Base-by-base conservation (phyloP, 2,888 invertebrate genomes). In the Spilarctia lutea region DNA sequence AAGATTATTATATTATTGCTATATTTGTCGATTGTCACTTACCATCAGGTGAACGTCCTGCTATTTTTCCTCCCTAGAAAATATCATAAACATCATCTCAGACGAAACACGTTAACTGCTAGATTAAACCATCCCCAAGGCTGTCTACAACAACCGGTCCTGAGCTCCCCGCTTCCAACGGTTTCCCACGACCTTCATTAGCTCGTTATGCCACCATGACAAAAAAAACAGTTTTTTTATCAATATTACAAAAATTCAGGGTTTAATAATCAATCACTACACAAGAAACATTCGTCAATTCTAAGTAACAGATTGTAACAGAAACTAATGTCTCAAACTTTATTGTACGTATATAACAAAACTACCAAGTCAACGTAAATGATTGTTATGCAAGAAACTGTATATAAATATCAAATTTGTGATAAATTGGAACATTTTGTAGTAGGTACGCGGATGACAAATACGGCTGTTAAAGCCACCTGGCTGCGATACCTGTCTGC, bases 391-490 rank as follows among this genome's bases (percentile, higher is more conserved):
- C 85, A 85, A 85, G 85, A 82, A 89, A 87, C 81, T 86, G 86
- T 88, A 83, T 84, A 89, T 89, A 89, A 92, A 91, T 92, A 92
- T 90, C 88, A 89, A 89, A 89, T 88, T 87, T 83, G 86, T 92
- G 90, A 93, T 90, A 93, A 92, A 93, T 93, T 88, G 89, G 86
- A 89, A 89, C 92, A 90, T 92, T 93, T 90, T 85, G 89, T 90
- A 89, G 88, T 88, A 83, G 83, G 86, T 84, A 87, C 89, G 87
- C 89, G 90, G 87, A 92, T 94, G 93, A 94, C 92, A 94, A 93
- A 94, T 94, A 92, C 81, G 91, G 91, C 88, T 91, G 92, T 94
- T 92, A 94, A 91, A 88, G 85, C 89, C 94, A 94, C 93, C 93
- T 94, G 94, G 89, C 87, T 80, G 82, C 88, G 85, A 88, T 90